Conservation (phyloP, 2,797 vertebrate genomes). For the Brachymystax lenok region DNA sequence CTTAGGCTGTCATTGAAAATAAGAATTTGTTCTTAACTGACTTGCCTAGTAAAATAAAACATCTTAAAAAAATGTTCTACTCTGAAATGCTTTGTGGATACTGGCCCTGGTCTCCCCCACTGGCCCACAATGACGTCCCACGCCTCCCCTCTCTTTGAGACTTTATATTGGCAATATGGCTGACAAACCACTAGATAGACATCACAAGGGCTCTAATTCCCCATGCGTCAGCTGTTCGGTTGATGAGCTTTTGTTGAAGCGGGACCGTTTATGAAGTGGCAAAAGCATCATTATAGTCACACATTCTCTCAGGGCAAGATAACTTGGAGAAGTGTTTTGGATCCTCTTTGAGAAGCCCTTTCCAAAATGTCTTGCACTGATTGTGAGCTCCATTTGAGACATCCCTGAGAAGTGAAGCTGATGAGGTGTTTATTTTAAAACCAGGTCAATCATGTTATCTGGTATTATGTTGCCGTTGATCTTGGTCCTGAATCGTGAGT, state of each 20-base stretch:
- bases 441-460: background rate
- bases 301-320: background rate
- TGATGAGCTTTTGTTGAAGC: background rate
- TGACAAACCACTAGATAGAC: background rate
- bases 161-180: background rate
- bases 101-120: background rate
- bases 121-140: background rate
- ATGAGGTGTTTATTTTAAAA: background rate
- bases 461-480: background rate
- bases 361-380: background rate
- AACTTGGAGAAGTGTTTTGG: background rate
- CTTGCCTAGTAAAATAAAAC: too few species aligned
- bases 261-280: background rate
- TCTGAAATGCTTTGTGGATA: too few species aligned
- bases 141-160: background rate
- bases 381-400: background rate
- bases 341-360: background rate
- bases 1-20: too few species aligned
- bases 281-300: background rate
- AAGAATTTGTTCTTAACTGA: too few species aligned
- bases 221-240: background rate
- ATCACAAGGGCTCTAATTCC: background rate
- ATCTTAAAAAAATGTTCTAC: too few species aligned
- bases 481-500: background rate
- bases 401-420: background rate